phyloP scores from a whole-genome alignment of 2,888 invertebrate genomes.

The Apotomis turbidana region DNA sequence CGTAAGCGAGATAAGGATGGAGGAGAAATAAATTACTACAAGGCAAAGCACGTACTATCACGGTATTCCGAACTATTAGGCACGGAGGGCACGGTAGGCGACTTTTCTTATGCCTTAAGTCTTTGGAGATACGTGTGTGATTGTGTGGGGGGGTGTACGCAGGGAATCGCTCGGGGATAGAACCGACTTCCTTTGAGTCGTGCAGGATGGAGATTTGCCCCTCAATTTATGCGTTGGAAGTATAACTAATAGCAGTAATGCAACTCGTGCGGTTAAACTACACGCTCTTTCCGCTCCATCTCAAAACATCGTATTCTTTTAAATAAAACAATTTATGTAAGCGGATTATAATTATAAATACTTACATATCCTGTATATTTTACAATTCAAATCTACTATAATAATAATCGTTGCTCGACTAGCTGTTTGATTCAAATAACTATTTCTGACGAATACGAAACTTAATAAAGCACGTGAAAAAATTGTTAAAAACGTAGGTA shows the following conservation, averaged over 20 bases:
- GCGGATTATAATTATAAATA: too few species aligned
- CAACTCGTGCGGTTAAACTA: neutral
- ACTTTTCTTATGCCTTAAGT: neutral
- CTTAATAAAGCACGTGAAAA: too few species aligned
- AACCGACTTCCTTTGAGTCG: constrained; percentile 19
- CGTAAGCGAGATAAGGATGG: constrained; percentile 1
- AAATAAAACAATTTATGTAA: too few species aligned
- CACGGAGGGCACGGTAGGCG: constrained; percentile 4
- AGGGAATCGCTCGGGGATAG: constrained; percentile 7
- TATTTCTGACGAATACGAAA: too few species aligned
- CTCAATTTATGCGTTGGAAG: constrained; percentile 23
- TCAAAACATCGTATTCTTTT: too few species aligned
- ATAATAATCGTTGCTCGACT: too few species aligned
- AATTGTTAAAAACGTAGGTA: too few species aligned
- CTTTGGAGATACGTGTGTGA: neutral
- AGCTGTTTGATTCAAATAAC: too few species aligned
- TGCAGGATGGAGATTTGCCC: constrained; percentile 24
- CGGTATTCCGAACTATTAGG: constrained; percentile 30
- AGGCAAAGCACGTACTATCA: constrained; percentile 25
- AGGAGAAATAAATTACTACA: constrained; percentile 26
- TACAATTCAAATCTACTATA: too few species aligned
- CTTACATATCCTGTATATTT: too few species aligned
- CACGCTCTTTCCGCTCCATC: neutral
- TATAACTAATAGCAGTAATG: constrained; percentile 23
- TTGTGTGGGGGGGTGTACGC: neutral